Evolutionary conservation across 2,113 vertebrate species (phyloP).

Genomic region (Motacilla tschutschensis): DNA sequence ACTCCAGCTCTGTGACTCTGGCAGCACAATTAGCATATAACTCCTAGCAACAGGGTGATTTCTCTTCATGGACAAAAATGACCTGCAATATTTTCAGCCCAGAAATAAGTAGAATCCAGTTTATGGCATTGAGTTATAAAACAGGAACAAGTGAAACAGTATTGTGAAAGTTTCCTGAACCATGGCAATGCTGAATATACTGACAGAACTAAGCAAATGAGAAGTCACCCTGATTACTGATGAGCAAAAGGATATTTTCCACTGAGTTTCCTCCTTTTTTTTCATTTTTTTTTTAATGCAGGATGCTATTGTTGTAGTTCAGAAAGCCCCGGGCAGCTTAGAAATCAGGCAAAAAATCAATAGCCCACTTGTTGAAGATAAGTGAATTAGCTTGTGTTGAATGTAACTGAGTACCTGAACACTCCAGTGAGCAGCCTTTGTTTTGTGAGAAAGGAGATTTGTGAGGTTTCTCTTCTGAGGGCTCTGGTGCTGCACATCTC

Average conservation of each 20-base stretch:
- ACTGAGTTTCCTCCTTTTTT: neutral
- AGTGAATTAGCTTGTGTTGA: slow-evolving; percentile 78
- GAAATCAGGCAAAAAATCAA: slow-evolving; percentile 80
- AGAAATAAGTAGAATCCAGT: neutral
- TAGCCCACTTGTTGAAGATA: slow-evolving; percentile 81
- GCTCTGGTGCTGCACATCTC: slow-evolving; percentile 1
- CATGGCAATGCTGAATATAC: neutral
- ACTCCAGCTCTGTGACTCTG: neutral
- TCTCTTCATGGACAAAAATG: neutral
- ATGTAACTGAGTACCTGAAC: slow-evolving; percentile 78
- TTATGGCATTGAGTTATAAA: neutral
- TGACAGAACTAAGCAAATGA: slow-evolving; percentile 16
- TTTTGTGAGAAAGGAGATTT: slow-evolving; percentile 63
- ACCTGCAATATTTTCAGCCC: neutral
- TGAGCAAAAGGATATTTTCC: slow-evolving; percentile 50
- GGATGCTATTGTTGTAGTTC: slow-evolving; percentile 68
- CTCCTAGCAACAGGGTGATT: neutral
- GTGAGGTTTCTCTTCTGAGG: slow-evolving; percentile 51
- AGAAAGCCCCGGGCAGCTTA: slow-evolving; percentile 74
- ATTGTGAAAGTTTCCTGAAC: neutral
- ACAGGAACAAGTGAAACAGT: neutral
- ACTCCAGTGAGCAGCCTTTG: slow-evolving; percentile 70
- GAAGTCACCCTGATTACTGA: slow-evolving; percentile 49
- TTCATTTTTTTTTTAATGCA: neutral
- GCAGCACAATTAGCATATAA: neutral